Evolutionary conservation across 2,888 invertebrate species (phyloP), one percentile per base, ranked within the genome.

Genomic region (Theretra japonica): DNA sequence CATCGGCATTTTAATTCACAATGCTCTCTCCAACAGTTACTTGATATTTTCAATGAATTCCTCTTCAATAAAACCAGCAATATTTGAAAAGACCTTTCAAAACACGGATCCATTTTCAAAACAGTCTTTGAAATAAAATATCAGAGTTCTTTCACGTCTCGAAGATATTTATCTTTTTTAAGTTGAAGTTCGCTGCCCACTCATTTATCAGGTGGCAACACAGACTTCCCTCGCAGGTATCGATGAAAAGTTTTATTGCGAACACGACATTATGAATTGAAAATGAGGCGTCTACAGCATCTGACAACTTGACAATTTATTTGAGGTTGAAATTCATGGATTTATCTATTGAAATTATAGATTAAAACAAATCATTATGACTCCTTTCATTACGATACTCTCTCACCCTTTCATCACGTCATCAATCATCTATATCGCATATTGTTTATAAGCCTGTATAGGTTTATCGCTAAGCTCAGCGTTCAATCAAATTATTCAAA

Each of bases 201-300:
- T 23, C 48, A 65, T 65, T 65, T 65, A 23, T 48, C 48, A 25
- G 17, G 23, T 48, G 0, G 11, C 15, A 23, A 17, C 23, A 65
- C 41, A 5, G 23, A 65, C 23, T 65, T 41, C 15, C 11, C 15
- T 23, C 41, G 17, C 65, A 65, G 48, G 65, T 41, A 65, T 65
- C 23, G 65, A 25, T 23, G 65, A 41, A 65, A 65, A 65, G 6
- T 65, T 65, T 48, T 25, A 48, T 48, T 65, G 41, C 65, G 48
- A 48, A 23, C 65, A n/a, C 23, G 41, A 4, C 48, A 23, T 23
- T 23, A 2, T 65, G 65, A 65, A 65, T 65, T 15, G 23, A 23
- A 15, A 65, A 65, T 65, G 41, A 65, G 65, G 25, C 15, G 7
- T 41, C 17, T 65, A 65, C 41, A 15, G 23, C 33, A 65, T 23